These are phyloP conservation scores for Drosophila lini DNA, from an alignment of 1,140 invertebrate genomes.

Conservation along the genomic window DNA sequence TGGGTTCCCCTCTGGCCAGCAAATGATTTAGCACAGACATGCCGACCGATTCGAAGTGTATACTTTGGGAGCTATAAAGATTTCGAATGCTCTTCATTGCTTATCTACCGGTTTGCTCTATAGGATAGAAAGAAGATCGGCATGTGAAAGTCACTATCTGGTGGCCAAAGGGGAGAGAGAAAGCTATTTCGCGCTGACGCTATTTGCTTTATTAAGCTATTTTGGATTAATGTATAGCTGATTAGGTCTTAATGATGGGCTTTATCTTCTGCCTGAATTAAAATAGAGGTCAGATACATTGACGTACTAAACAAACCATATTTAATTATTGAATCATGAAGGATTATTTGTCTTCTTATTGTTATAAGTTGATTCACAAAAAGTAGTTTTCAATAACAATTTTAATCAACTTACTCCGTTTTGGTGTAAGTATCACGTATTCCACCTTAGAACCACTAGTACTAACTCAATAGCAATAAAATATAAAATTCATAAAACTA, in stretches of 20 bases:
- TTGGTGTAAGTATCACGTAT: too few relatives aligned
- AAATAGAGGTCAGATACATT: neutral
- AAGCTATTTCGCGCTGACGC: conserved; percentile 9
- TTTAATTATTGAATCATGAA: neutral
- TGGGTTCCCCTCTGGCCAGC: conserved; percentile 22
- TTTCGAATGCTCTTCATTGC: conserved; percentile 45
- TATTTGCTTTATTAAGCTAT: conserved; percentile 1
- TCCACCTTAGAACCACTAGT: too few relatives aligned
- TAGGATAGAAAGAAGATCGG: conserved; percentile 3
- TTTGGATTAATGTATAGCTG: conserved; percentile 26
- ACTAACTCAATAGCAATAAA: too few relatives aligned
- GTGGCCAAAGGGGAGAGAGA: conserved; percentile 13
- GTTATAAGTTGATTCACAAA: too few relatives aligned
- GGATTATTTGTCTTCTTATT: neutral
- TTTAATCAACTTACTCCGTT: too few relatives aligned
- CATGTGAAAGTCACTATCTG: conserved; percentile 32
- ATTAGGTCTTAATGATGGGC: conserved; percentile 18
- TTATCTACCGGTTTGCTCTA: conserved; percentile 26
- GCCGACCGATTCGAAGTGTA: conserved; percentile 6
- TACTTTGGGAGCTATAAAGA: conserved; percentile 8
- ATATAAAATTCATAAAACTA: too few relatives aligned
- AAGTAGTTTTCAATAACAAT: too few relatives aligned
- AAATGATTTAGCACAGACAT: conserved; percentile 34
- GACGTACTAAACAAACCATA: too few relatives aligned
- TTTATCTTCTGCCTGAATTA: neutral